Conservation (phyloP, 2,797 vertebrate genomes). For the Lepus oiostolus region DNA sequence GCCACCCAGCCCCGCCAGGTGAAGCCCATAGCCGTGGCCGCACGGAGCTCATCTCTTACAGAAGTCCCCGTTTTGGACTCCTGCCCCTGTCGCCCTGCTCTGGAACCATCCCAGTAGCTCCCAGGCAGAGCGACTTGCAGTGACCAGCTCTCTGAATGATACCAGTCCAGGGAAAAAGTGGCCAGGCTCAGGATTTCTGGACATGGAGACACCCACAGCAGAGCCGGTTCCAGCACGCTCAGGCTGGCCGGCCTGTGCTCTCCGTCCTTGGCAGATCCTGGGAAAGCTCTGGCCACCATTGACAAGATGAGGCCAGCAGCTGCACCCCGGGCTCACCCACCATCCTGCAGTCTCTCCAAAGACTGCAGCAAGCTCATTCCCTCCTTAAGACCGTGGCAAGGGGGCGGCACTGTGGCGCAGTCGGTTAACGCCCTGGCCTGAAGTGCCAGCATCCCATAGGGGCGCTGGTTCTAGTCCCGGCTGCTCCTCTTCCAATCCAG, state of each 20-base stretch:
- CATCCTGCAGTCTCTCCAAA: background rate
- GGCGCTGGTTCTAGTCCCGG: no score
- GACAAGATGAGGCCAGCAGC: background rate
- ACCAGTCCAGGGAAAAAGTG: background rate
- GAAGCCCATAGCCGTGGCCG: background rate
- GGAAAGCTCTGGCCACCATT: background rate
- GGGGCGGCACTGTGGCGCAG: no score
- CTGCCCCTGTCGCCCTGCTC: background rate
- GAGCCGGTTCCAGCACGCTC: background rate
- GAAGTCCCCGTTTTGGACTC: background rate
- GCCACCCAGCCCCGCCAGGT: background rate
- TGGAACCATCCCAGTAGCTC: background rate
- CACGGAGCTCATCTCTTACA: background rate
- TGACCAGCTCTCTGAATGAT: slow-evolving; percentile 27
- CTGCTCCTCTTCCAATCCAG: no score
- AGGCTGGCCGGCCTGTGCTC: background rate
- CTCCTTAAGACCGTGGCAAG: background rate
- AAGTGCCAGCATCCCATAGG: no score
- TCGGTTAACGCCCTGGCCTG: no score
- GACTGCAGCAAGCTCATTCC: background rate
- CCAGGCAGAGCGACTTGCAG: background rate
- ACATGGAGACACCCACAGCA: background rate
- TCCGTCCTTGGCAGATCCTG: background rate
- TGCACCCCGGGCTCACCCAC: background rate
- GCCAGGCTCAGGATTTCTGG: slow-evolving; percentile 30